A percentile compares a stretch with the other conserved stretches of the same genome.
These are phyloP conservation scores for Myotis yumanensis DNA, from an alignment of 2,113 vertebrate genomes.

Conservation along the genomic window DNA sequence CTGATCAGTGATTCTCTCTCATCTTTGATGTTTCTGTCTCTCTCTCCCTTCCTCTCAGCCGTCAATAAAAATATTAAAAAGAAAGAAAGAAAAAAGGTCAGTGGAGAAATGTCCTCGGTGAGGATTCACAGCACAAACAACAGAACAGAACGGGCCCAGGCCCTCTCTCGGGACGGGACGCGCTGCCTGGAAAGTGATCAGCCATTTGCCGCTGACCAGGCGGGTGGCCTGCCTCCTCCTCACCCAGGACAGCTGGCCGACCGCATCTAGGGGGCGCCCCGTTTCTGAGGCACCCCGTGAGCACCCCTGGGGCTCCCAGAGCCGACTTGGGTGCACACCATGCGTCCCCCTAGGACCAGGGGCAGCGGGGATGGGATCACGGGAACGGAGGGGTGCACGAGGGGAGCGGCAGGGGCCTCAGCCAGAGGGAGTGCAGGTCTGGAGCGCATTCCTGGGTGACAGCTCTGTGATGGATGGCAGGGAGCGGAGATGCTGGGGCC, in stretches of 20 bases:
- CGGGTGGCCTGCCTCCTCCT: not conserved
- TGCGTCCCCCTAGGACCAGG: not conserved
- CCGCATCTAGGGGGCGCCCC: not conserved
- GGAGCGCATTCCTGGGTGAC: not conserved
- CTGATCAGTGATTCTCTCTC: too few species aligned
- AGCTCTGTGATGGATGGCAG: not conserved
- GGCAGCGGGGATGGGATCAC: not conserved
- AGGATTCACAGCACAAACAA: not conserved
- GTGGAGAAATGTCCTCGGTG: too few species aligned
- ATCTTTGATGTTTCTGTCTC: too few species aligned
- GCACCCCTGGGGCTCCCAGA: not conserved
- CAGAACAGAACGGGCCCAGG: not conserved
- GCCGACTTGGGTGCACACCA: rapidly evolving
- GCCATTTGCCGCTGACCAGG: not conserved
- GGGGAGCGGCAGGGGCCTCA: not conserved
- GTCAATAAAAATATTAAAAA: too few species aligned
- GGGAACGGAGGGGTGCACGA: rapidly evolving
- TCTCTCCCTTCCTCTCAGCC: too few species aligned
- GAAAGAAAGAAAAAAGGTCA: too few species aligned
- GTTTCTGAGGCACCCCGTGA: not conserved
- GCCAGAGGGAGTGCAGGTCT: not conserved
- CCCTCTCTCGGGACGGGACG: not conserved
- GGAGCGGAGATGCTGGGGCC: not conserved
- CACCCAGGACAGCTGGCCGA: not conserved
- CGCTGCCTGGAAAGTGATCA: not conserved